These are phyloP conservation scores for Erythrolamprus reginae DNA, from an alignment of 2,113 vertebrate genomes.

Conservation along the genomic window DNA sequence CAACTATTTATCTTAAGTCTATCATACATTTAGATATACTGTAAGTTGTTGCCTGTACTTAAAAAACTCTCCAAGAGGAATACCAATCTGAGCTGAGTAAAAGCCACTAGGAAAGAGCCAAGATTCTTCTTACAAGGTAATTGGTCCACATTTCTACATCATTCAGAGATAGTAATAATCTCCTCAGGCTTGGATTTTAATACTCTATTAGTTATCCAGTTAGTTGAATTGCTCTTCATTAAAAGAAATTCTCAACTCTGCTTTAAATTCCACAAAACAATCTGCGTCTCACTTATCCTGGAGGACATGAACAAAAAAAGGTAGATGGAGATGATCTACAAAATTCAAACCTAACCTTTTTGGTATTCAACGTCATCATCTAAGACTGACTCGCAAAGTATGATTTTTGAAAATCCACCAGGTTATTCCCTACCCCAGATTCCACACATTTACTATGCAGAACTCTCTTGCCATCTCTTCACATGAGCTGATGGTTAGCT, in stretches of 20 bases:
- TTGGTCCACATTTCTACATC: neutral
- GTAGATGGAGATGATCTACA: neutral
- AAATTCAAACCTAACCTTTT: neutral
- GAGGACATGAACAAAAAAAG: neutral
- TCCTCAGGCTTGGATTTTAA: neutral
- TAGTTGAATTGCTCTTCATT: neutral
- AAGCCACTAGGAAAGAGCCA: neutral
- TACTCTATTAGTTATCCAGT: neutral
- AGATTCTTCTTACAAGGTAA: neutral
- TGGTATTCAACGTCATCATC: neutral
- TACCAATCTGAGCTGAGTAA: neutral
- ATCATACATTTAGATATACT: rapidly evolving
- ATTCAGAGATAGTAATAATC: neutral
- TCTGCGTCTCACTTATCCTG: neutral
- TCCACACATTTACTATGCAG: neutral
- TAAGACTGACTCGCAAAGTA: neutral
- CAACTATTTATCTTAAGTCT: neutral
- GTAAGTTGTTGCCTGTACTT: neutral
- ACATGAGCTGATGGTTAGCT: neutral
- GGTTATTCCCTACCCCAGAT: neutral
- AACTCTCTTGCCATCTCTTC: neutral
- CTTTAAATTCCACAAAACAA: neutral
- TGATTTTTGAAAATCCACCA: neutral
- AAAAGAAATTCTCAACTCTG: neutral
- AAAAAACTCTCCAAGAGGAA: neutral